These are phyloP conservation scores for Mythimna pallens DNA, from an alignment of 2,888 invertebrate genomes.

Conservation along the genomic window DNA sequence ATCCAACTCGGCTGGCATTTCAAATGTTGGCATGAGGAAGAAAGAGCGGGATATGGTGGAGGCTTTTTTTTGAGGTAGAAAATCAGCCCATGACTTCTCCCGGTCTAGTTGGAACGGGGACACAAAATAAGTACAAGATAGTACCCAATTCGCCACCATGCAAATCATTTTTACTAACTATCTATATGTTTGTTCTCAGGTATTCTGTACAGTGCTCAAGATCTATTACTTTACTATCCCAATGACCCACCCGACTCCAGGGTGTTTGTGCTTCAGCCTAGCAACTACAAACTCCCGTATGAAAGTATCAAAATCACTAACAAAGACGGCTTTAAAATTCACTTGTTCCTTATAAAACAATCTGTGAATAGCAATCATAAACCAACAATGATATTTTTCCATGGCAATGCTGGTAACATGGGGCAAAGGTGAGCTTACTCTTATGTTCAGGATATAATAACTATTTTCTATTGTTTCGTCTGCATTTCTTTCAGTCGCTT, in stretches of 20 bases:
- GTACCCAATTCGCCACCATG: not conserved
- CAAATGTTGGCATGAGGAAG: too few relatives aligned
- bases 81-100: too few relatives aligned
- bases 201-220: conserved; percentile 96
- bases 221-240: conserved; percentile 96
- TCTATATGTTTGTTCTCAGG: conserved; percentile 86
- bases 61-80: too few relatives aligned
- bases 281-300: conserved; percentile 96
- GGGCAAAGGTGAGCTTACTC: conserved; percentile 93
- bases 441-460: not conserved
- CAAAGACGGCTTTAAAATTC: conserved; percentile 94
- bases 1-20: too few relatives aligned
- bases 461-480: not conserved
- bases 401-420: conserved; percentile 99
- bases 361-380: conserved; percentile 92
- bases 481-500: not conserved
- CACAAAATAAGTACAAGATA: too few relatives aligned
- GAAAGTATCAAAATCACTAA: conserved; percentile 94
- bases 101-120: too few relatives aligned
- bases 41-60: too few relatives aligned
- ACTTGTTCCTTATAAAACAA: conserved; percentile 96
- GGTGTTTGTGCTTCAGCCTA: conserved; percentile 96
- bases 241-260: conserved; percentile 97
- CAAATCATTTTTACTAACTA: not conserved
- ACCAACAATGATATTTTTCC: conserved; percentile 97